Evolutionary conservation across 1,140 invertebrate species (phyloP).

Genomic region (Lamellibrachia luymesi): DNA sequence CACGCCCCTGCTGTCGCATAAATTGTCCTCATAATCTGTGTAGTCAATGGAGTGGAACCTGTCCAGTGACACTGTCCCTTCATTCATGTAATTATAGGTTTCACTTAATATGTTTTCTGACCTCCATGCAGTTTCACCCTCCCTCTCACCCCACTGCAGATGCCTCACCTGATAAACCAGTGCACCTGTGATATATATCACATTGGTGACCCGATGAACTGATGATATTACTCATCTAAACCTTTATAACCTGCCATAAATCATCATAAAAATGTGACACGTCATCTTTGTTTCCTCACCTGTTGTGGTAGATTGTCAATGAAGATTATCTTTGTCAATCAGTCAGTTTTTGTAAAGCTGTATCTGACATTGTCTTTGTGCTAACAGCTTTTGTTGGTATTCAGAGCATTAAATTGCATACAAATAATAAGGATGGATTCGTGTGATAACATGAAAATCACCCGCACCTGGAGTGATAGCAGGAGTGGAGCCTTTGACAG

Average conservation of each 20-base stretch:
- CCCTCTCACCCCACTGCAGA: not conserved
- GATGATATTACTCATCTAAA: not conserved
- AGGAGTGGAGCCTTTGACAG: not conserved
- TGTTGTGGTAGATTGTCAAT: not conserved
- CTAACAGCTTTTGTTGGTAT: not conserved
- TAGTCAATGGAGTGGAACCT: too few relatives aligned
- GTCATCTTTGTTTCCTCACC: not conserved
- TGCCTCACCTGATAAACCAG: not conserved
- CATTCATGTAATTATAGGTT: not conserved
- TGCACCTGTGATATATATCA: not conserved
- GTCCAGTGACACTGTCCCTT: not conserved
- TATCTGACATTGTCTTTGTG: not conserved
- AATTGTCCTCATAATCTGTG: not conserved
- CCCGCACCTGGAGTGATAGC: not conserved
- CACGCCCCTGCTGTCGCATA: not conserved
- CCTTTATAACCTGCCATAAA: not conserved
- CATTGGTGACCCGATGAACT: not conserved
- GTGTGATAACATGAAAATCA: not conserved
- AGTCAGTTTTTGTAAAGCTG: not conserved
- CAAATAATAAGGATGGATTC: not conserved
- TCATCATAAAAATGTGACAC: not conserved
- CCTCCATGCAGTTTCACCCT: not conserved
- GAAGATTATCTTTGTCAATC: not conserved
- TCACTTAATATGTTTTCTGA: constrained; percentile 1
- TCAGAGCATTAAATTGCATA: constrained; percentile 1